Evolutionary conservation across 2,888 invertebrate genomes (phyloP).

Genomic region (Scelioninae gen. 2): DNA sequence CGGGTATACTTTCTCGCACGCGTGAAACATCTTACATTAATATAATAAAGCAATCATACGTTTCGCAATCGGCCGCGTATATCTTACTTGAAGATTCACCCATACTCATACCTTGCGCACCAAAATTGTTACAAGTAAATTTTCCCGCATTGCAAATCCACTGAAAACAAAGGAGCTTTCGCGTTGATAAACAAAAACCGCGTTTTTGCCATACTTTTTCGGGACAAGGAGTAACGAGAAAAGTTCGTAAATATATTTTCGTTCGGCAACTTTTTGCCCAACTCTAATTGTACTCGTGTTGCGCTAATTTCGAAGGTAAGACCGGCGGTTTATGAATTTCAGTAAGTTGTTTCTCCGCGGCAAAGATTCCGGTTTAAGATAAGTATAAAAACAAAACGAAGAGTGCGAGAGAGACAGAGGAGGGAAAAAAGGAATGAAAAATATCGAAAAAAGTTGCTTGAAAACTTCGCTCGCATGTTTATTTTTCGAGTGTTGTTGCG

Average conservation of each 20-base stretch:
- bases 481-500: conserved; percentile 35
- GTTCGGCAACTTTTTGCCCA: conserved; percentile 27
- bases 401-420: neutral
- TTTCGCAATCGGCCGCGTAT: no score
- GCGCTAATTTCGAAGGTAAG: conserved; percentile 40
- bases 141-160: neutral
- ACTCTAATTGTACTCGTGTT: conserved; percentile 40
- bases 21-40: no score
- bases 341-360: conserved; percentile 32
- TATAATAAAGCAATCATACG: no score
- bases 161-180: conserved; percentile 28
- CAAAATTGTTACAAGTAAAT: conserved; percentile 5
- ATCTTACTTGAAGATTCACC: no score
- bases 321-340: conserved; percentile 44
- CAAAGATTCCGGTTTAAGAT: conserved; percentile 22
- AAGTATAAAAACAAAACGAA: no score
- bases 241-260: conserved; percentile 36
- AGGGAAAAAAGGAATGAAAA: conserved; percentile 13
- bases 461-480: conserved; percentile 42
- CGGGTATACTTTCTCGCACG: no score
- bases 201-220: conserved; percentile 31
- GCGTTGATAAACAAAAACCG: conserved; percentile 35
- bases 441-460: no score
- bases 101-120: no score
- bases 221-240: conserved; percentile 40